Conservation (phyloP, 2,888 invertebrate genomes). For the Papilio protenor region DNA sequence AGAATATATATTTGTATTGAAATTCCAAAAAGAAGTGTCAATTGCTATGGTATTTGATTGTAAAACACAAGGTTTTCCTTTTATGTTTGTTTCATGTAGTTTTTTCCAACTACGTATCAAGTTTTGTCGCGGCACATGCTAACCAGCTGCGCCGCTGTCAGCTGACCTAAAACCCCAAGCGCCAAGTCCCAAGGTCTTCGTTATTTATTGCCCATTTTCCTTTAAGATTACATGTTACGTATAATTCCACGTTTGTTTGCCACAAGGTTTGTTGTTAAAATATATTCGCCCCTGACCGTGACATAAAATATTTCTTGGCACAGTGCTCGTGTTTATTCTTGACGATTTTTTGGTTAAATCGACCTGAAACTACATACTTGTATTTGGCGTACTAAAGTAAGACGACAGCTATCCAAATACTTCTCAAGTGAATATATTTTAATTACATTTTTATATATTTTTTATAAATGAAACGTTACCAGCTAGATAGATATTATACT, state of each 20-base stretch:
- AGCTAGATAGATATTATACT: background rate
- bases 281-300: background rate
- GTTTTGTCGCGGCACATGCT: slow-evolving; percentile 9
- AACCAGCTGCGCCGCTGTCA: background rate
- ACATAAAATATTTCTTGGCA: slow-evolving; percentile 18
- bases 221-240: background rate
- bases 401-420: background rate
- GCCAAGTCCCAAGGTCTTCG: slow-evolving; percentile 23
- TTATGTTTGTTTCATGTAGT: slow-evolving; percentile 2
- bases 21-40: background rate
- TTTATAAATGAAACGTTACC: background rate
- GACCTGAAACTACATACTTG: background rate
- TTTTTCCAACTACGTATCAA: background rate
- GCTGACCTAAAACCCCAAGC: background rate
- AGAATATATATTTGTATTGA: background rate
- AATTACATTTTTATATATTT: background rate
- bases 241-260: background rate
- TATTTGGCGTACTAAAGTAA: background rate
- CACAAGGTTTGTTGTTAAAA: slow-evolving; percentile 1
- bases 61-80: slow-evolving; percentile 27
- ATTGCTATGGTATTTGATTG: background rate
- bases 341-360: background rate
- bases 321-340: background rate
- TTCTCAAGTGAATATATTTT: background rate
- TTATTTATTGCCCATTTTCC: slow-evolving; percentile 22